A percentile compares a stretch with the other conserved stretches of the same genome.
Conservation (phyloP, 2,797 vertebrate species). For the Hoplostethus atlanticus region DNA sequence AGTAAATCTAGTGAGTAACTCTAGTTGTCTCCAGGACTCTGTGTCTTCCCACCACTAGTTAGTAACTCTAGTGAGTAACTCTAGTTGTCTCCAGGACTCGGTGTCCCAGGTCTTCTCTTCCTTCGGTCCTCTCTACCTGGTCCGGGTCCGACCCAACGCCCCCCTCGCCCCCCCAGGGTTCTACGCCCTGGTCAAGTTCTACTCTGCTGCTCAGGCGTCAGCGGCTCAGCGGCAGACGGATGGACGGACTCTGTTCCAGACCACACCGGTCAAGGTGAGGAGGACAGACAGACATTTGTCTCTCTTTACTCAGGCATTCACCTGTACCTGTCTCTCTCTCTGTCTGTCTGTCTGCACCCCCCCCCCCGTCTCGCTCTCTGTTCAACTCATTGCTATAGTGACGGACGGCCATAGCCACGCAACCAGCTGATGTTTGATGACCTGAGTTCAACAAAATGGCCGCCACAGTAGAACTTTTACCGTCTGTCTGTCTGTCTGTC, state of each 20-base stretch:
- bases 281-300: too few relatives aligned
- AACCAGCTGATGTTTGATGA: constrained; percentile 1
- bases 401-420: too few relatives aligned
- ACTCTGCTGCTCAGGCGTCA: constrained; percentile 81
- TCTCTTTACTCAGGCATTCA: too few relatives aligned
- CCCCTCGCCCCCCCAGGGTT: constrained; percentile 78
- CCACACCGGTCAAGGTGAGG: constrained; percentile 80
- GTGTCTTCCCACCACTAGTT: too few relatives aligned
- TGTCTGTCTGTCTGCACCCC: too few relatives aligned
- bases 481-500: not conserved
- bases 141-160: constrained; percentile 82
- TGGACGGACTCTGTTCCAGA: constrained; percentile 80
- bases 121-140: constrained; percentile 86
- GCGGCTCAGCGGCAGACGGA: constrained; percentile 81
- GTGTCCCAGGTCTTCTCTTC: constrained; percentile 79
- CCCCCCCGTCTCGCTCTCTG: too few relatives aligned
- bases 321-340: too few relatives aligned
- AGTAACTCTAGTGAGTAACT: too few relatives aligned
- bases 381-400: too few relatives aligned
- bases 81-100: constrained; percentile 65
- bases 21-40: too few relatives aligned
- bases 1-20: too few relatives aligned
- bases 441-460: not conserved
- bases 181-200: constrained; percentile 88
- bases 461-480: not conserved